phyloP scores from a whole-genome alignment of 2,797 vertebrate genomes.

The Eulemur coronatus region DNA sequence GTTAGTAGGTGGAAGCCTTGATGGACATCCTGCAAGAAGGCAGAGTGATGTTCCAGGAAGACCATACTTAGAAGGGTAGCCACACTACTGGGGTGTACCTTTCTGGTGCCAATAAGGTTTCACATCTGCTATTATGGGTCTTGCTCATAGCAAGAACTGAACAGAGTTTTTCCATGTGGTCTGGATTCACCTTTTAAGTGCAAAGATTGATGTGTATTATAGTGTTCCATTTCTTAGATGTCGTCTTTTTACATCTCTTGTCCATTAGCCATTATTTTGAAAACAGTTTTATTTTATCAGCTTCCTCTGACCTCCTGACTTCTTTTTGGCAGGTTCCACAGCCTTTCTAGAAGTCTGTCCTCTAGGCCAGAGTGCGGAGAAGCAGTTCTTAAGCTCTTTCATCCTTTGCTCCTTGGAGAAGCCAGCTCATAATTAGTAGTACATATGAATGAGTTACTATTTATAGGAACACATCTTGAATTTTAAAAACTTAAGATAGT shows the following conservation, averaged over 20 bases:
- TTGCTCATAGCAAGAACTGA: neutral
- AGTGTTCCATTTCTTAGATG: neutral
- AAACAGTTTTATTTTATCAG: neutral
- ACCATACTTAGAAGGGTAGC: neutral
- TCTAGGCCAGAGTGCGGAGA: neutral
- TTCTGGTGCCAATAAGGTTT: neutral
- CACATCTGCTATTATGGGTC: neutral
- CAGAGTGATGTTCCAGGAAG: neutral
- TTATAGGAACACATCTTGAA: neutral
- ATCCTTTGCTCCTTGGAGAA: neutral
- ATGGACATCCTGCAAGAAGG: neutral
- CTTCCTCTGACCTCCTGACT: neutral
- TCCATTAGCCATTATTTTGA: neutral
- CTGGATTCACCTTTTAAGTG: neutral
- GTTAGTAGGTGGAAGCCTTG: neutral
- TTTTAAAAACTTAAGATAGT: neutral
- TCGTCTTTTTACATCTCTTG: neutral
- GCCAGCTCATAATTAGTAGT: neutral
- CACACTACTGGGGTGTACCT: neutral
- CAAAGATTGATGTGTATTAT: neutral
- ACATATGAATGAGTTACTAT: slow-evolving; percentile 2
- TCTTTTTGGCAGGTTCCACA: neutral
- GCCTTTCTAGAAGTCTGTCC: neutral
- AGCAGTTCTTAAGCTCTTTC: neutral
- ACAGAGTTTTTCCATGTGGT: neutral